Evolutionary conservation across 2,888 invertebrate species (phyloP).

Genomic region (Caenorhabditis uteleia): DNA sequence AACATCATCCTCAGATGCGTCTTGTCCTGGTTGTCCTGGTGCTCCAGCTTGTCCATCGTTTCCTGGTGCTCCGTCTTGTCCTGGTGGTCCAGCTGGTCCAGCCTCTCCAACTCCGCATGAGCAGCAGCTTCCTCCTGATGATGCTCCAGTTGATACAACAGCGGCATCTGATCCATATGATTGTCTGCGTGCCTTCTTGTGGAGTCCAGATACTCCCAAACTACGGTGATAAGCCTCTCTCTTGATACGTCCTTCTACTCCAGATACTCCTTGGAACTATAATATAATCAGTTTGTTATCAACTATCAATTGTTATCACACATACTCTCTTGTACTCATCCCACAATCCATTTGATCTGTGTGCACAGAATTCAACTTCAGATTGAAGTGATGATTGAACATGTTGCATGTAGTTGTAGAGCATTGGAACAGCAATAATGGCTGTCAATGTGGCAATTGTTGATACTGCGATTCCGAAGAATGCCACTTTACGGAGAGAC

Average conservation of each 20-base stretch:
- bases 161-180: conserved; percentile 37
- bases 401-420: conserved; percentile 61
- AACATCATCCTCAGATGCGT: neutral
- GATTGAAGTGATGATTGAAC: conserved; percentile 55
- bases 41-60: conserved; percentile 54
- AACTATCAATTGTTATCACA: neutral
- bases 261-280: conserved; percentile 36
- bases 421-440: conserved; percentile 56
- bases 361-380: conserved; percentile 54
- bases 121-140: conserved; percentile 47
- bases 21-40: conserved; percentile 19
- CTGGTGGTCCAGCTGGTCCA: conserved; percentile 51
- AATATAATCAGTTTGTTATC: neutral
- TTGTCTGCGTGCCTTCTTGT: conserved; percentile 28
- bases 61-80: conserved; percentile 54
- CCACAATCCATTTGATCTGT: conserved; percentile 55
- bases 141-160: conserved; percentile 39
- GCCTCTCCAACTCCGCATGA: conserved; percentile 51
- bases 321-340: conserved; percentile 51
- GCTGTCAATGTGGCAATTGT: conserved; percentile 57
- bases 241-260: conserved; percentile 42
- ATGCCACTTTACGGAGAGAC: conserved; percentile 45
- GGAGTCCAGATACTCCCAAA: conserved; percentile 30
- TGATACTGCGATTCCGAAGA: conserved; percentile 56
- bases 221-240: conserved; percentile 34